A percentile compares a stretch with the other conserved stretches of the same genome.
phyloP scores from a whole-genome alignment of 2,888 invertebrate species.

The Dione juno region DNA sequence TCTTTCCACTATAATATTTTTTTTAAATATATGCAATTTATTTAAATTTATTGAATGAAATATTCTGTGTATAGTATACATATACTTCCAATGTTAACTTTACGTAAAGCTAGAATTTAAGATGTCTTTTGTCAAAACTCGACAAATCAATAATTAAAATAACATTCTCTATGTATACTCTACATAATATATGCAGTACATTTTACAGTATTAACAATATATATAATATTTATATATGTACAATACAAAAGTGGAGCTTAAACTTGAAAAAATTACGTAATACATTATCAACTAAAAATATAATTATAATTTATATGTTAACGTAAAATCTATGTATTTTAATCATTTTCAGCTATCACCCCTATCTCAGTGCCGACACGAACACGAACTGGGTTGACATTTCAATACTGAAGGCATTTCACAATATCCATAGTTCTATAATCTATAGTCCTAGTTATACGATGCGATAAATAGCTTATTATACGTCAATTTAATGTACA shows the following conservation, averaged over 20 bases:
- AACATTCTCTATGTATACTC: too few species aligned
- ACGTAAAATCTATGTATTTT: constrained; percentile 12
- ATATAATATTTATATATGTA: too few species aligned
- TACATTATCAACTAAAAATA: not conserved
- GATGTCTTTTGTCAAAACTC: not conserved
- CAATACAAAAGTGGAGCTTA: too few species aligned
- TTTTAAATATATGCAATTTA: not conserved
- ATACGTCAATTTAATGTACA: constrained; percentile 59
- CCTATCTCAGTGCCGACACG: constrained; percentile 38
- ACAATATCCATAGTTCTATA: constrained; percentile 75
- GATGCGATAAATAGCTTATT: constrained; percentile 71
- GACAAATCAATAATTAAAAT: too few species aligned
- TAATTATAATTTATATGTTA: constrained; percentile 12
- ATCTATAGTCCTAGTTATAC: constrained; percentile 66
- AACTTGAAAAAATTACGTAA: not conserved
- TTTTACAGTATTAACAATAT: too few species aligned
- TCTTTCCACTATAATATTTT: not conserved
- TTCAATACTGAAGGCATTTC: constrained; percentile 79
- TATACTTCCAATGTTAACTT: too few species aligned
- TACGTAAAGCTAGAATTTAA: not conserved
- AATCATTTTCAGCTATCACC: constrained; percentile 26
- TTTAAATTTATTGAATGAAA: too few species aligned
- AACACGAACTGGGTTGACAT: constrained; percentile 73
- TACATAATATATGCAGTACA: too few species aligned
- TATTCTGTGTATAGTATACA: too few species aligned